A percentile compares a stretch with the other conserved stretches of the same genome.
Evolutionary conservation across 2,113 vertebrate species (phyloP).

Genomic region (Vombatus ursinus): DNA sequence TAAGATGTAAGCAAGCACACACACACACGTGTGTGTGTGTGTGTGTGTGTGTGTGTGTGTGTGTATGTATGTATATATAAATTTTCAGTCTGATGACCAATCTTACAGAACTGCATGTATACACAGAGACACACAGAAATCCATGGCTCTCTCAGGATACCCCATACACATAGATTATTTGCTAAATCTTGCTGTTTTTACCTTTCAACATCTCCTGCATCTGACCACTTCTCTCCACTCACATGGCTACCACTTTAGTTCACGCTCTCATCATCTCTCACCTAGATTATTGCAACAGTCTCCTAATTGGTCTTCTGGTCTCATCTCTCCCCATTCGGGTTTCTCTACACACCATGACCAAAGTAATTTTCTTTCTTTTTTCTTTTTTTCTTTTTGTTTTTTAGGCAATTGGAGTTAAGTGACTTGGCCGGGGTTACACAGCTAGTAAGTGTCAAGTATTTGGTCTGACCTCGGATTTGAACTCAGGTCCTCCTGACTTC

Average conservation of each 20-base stretch:
- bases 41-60: too few relatives aligned
- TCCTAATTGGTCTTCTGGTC: background rate
- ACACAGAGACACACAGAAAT: background rate
- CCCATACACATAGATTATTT: background rate
- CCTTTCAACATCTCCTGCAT: background rate
- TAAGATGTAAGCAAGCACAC: slow-evolving; percentile 35
- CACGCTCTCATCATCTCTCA: background rate
- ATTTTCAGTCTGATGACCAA: background rate
- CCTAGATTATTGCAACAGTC: background rate
- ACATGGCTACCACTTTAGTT: background rate
- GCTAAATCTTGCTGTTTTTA: background rate
- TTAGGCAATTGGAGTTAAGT: too few relatives aligned
- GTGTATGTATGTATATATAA: too few relatives aligned
- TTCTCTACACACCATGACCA: background rate
- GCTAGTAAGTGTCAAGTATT: too few relatives aligned
- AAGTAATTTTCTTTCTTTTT: background rate
- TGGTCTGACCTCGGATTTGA: too few relatives aligned
- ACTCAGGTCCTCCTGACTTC: too few relatives aligned
- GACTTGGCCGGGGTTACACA: too few relatives aligned
- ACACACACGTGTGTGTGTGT: background rate
- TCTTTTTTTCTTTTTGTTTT: too few relatives aligned
- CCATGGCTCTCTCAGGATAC: background rate
- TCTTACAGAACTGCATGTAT: background rate
- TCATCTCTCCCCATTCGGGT: background rate
- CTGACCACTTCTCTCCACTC: background rate